Conservation (phyloP, 1,140 invertebrate species). For the Ceratina australensis region DNA sequence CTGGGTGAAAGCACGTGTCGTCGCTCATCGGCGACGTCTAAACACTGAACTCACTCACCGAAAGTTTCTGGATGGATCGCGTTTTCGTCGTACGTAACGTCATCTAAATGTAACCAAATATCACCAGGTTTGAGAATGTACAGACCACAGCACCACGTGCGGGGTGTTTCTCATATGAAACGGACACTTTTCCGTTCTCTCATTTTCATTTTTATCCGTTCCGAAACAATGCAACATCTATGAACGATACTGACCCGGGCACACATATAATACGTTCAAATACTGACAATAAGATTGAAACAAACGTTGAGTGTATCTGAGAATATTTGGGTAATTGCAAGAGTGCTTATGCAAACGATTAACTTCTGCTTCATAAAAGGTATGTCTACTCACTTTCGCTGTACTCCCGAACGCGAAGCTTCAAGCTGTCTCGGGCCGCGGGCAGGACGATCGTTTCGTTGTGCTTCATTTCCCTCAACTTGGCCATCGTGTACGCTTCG, state of each 20-base stretch:
- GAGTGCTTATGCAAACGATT: conserved; percentile 28
- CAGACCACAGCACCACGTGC: not conserved
- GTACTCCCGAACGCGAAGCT: conserved; percentile 86
- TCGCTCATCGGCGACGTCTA: conserved; percentile 60
- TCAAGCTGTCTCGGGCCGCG: conserved; percentile 85
- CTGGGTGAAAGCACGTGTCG: conserved; percentile 65
- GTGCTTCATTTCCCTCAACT: conserved; percentile 83
- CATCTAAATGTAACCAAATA: conserved; percentile 71
- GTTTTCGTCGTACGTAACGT: conserved; percentile 72
- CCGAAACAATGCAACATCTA: conserved; percentile 2
- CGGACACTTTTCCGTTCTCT: not conserved
- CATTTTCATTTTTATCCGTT: not conserved
- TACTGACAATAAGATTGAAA: conserved; percentile 17
- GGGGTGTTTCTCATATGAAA: not conserved
- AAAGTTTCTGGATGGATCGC: conserved; percentile 70
- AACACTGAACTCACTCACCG: conserved; percentile 73
- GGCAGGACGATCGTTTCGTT: conserved; percentile 83
- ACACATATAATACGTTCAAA: conserved; percentile 5
- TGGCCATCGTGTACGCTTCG: conserved; percentile 87
- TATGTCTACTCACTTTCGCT: conserved; percentile 85
- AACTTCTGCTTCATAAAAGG: too few relatives aligned
- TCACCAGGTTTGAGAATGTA: conserved; percentile 59
- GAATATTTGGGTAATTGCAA: conserved; percentile 36
- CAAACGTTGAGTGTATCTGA: conserved; percentile 21
- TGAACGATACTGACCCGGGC: not conserved